Base-by-base conservation (phyloP, 2,888 invertebrate genomes). In the Leptarthrus brevirostris region DNA sequence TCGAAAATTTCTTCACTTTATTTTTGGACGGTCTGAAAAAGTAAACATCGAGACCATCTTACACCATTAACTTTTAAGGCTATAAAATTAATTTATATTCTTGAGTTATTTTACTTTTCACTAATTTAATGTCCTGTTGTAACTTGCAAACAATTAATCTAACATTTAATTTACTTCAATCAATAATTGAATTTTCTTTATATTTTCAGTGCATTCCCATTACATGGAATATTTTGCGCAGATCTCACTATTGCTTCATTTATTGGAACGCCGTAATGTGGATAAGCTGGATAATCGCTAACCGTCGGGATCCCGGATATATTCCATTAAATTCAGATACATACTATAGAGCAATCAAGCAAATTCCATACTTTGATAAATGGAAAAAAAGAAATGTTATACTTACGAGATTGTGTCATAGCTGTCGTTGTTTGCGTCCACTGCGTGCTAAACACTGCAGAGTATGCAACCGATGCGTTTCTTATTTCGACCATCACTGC, bases 401-500 rank as follows among this genome's bases (percentile, higher is more conserved):
- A 75, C 84, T 94, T 52, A 93, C 93, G 20, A 87, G 95, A 70
- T 86, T 97, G 2, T 97, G 97, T 80, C 96, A 97, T 82, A 96
- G 96, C 54, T 97, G 96, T 81, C 90, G 94, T 72, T 95, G 95
- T 79, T 87, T 96, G 75, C 88, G 95, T 77, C 96, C 96, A 0
- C 82, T 95, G 40, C 88, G 96, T 81, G 95, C 96, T 4, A 96
- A 96, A 83, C 96, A 97, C 83, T 97, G 97, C 80, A 90, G 95
- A 61, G 91, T 95, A 71, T 97, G 96, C 86, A 95, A 96, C 82
- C 90, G 94, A 74, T 94, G 94, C 81, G 93, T 95, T 2, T 90
- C 91, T 0, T 94, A 95, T 83, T 96, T 96, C 81, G 96, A 97
- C 83, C 96, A 97, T 85, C 96, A 97, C 83, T 97, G 97, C 82